These are phyloP conservation scores for Muscicapa adusta DNA, from an alignment of 2,113 vertebrate genomes.

Conservation along the genomic window DNA sequence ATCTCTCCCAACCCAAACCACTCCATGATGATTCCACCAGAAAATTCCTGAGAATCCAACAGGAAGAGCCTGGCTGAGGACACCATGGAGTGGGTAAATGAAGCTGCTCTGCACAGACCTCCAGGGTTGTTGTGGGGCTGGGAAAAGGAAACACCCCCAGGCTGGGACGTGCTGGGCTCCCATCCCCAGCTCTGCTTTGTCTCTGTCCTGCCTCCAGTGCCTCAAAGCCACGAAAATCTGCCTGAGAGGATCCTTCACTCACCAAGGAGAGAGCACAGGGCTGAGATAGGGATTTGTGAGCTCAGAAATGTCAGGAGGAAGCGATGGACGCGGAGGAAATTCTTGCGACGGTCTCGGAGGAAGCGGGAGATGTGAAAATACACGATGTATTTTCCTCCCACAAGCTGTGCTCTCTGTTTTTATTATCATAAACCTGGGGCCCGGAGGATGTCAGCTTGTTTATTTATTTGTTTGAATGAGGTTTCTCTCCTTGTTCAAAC, in stretches of 20 bases:
- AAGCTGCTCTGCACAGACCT: neutral
- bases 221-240: neutral
- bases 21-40: neutral
- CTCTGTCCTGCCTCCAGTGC: neutral
- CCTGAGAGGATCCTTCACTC: slow-evolving; percentile 7
- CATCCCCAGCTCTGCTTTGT: neutral
- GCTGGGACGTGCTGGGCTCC: neutral
- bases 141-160: neutral
- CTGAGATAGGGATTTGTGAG: slow-evolving; percentile 10
- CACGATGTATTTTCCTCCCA: slow-evolving; percentile 69
- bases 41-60: neutral
- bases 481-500: slow-evolving; percentile 28
- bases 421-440: slow-evolving; percentile 67
- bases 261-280: neutral
- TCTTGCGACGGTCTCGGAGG: slow-evolving; percentile 66
- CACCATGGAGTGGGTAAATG: neutral
- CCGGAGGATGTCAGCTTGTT: slow-evolving; percentile 68
- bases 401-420: slow-evolving; percentile 63
- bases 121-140: neutral
- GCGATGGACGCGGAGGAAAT: slow-evolving; percentile 68
- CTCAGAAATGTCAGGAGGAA: slow-evolving; percentile 66
- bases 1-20: neutral
- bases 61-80: neutral
- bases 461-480: slow-evolving; percentile 70
- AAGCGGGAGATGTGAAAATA: slow-evolving; percentile 69